Evolutionary conservation across 2,797 vertebrate genomes (phyloP).

Genomic region (Acipenser oxyrinchus): DNA sequence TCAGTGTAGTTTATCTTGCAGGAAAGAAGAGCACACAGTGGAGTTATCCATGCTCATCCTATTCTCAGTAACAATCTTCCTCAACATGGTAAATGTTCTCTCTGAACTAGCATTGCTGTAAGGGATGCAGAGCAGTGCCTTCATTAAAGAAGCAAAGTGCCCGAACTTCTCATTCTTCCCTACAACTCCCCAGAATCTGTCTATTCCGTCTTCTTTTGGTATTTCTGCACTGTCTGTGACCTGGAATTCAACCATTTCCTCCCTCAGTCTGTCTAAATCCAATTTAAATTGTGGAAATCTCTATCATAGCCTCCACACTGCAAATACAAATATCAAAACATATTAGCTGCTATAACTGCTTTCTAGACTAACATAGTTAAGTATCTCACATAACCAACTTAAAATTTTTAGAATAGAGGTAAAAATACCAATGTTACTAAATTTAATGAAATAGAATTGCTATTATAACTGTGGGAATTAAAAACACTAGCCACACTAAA

Average conservation of each 20-base stretch:
- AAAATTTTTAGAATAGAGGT: not conserved
- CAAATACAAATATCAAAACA: conserved; percentile 9
- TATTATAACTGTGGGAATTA: not conserved
- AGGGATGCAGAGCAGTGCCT: no score
- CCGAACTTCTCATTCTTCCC: conserved; percentile 15
- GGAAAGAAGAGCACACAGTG: no score
- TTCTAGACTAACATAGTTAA: not conserved
- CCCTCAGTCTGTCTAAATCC: conserved; percentile 14
- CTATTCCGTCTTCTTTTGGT: conserved; percentile 15
- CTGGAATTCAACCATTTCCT: conserved; percentile 22
- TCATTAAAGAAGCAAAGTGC: no score
- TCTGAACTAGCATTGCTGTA: no score
- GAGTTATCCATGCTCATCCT: no score
- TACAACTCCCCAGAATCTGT: conserved; percentile 26
- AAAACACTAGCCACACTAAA: no score
- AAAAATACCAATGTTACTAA: conserved; percentile 4
- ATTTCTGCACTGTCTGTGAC: conserved; percentile 20
- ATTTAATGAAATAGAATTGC: conserved; percentile 1
- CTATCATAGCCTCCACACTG: conserved; percentile 19
- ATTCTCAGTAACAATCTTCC: no score
- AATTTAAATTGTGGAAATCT: conserved; percentile 23
- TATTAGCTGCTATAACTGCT: conserved; percentile 1
- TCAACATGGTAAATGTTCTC: no score
- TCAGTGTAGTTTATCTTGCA: not conserved
- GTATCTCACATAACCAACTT: not conserved